Base-by-base conservation (phyloP, 2,888 invertebrate species). In the Volucella zonaria region DNA sequence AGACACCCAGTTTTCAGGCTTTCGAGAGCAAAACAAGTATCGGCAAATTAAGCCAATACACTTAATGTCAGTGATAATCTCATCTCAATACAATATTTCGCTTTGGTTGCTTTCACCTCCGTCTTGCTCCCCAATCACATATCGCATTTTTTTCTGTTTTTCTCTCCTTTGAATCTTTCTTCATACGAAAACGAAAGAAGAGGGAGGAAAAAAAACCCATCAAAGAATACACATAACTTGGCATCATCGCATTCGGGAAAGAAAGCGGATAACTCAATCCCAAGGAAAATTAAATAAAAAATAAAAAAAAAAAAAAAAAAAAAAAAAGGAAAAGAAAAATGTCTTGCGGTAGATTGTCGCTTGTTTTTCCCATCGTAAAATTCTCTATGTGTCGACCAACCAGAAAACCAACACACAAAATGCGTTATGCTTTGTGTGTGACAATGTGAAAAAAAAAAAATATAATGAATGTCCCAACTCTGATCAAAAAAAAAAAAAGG, bases 171-270 rank as follows among this genome's bases (percentile, higher is more conserved):
- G 9, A 8, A 62, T 67, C 43, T 67, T 43, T 62, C 68, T n/a
- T 40, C 15, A 38, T 43, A 1, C 38, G 9, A 3, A 8, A 59
- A 47, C 14, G 58, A 58, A 51, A 47, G 59, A 23, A 51, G 54
- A 45, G 58, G 49, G 45, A 47, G 54, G 15, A 51, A 62, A 45
- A 49, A 15, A 8, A 54, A 14, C 31, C 15, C 54, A 62, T 11
- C 11, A 15, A 64, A 54, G 74, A 81, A 66, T 61, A 76, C 31
- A 31, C 54, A 82, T 67, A 71, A 77, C 77, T 82, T 77, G 82
- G 82, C 82, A 77, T 73, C 82, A 64, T 78, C 82, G 73, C 78
- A 64, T 15, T 56, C 23, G 58, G 45, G 62, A 64, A 74, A 82
- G 78, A 82, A 82, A 78, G 78, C 68, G 68, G 82, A 31, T 31